Conservation (phyloP, 2,888 invertebrate genomes). For the Noctuana brunneofusca region DNA sequence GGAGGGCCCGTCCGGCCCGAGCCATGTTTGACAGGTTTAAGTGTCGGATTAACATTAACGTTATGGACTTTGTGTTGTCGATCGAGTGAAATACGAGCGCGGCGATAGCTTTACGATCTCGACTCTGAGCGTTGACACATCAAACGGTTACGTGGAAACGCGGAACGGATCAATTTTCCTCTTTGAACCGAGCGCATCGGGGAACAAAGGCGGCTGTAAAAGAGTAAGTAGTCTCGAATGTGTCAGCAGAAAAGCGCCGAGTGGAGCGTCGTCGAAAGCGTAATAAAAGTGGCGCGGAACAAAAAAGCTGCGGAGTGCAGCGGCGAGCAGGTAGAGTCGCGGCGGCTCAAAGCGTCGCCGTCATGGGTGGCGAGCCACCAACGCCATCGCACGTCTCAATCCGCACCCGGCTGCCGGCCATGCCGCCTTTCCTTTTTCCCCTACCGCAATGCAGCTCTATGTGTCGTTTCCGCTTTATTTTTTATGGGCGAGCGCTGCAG, state of each 20-base stretch:
- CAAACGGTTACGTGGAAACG: conserved; percentile 64
- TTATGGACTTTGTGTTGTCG: conserved; percentile 71
- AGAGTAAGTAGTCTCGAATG: conserved; percentile 75
- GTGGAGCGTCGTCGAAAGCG: conserved; percentile 68
- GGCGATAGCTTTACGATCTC: conserved; percentile 34
- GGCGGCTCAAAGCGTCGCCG: conserved; percentile 76
- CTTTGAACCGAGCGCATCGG: conserved; percentile 67
- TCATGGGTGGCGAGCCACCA: conserved; percentile 82
- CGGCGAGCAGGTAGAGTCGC: conserved; percentile 60
- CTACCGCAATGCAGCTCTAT: conserved; percentile 82
- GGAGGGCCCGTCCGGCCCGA: conserved; percentile 68
- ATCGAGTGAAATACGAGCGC: conserved; percentile 53
- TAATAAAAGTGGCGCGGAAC: conserved; percentile 79
- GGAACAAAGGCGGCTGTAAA: conserved; percentile 73
- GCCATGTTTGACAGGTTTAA: conserved; percentile 80
- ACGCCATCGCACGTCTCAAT: conserved; percentile 83
- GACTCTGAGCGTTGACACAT: conserved; percentile 60
- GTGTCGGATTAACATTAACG: conserved; percentile 79
- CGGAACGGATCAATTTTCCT: conserved; percentile 71
- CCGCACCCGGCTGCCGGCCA: conserved; percentile 79
- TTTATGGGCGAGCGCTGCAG: conserved; percentile 77
- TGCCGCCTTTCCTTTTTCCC: conserved; percentile 81
- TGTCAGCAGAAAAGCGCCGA: conserved; percentile 73
- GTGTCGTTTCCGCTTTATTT: conserved; percentile 82
- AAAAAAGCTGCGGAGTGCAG: conserved; percentile 63